phyloP scores from a whole-genome alignment of 2,797 vertebrate species.

The Cossypha niveicapilla region DNA sequence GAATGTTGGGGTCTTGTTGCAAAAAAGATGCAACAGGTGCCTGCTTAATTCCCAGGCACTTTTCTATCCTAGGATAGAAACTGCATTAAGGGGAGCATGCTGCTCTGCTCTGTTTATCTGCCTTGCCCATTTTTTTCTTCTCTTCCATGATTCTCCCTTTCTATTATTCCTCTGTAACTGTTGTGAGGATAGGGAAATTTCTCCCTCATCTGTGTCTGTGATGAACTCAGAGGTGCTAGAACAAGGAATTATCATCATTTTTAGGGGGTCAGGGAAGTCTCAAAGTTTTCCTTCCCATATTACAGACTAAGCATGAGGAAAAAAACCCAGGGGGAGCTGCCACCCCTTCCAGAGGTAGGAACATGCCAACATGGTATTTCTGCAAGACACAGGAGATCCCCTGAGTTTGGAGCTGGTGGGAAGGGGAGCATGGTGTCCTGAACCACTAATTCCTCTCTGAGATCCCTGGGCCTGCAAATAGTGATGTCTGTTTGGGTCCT shows the following conservation, averaged over 20 bases:
- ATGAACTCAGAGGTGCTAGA: neutral
- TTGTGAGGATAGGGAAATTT: neutral
- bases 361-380: fast-evolving
- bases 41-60: neutral
- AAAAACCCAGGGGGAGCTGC: neutral
- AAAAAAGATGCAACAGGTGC: neutral
- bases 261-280: neutral
- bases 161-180: neutral
- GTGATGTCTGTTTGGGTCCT: neutral
- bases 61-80: neutral
- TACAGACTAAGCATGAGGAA: neutral
- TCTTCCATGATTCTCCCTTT: neutral
- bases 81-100: too few species aligned
- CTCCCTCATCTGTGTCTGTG: neutral
- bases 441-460: neutral
- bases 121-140: neutral
- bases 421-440: fast-evolving
- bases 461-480: fast-evolving
- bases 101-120: neutral
- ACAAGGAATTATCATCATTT: fast-evolving
- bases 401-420: neutral
- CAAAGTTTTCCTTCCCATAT: neutral
- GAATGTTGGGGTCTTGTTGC: too few species aligned
- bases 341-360: fast-evolving
- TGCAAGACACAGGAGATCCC: neutral